A percentile compares a stretch with the other conserved stretches of the same genome.
Evolutionary conservation across 2,113 vertebrate genomes (phyloP).

Genomic region (Nerophis ophidion): DNA sequence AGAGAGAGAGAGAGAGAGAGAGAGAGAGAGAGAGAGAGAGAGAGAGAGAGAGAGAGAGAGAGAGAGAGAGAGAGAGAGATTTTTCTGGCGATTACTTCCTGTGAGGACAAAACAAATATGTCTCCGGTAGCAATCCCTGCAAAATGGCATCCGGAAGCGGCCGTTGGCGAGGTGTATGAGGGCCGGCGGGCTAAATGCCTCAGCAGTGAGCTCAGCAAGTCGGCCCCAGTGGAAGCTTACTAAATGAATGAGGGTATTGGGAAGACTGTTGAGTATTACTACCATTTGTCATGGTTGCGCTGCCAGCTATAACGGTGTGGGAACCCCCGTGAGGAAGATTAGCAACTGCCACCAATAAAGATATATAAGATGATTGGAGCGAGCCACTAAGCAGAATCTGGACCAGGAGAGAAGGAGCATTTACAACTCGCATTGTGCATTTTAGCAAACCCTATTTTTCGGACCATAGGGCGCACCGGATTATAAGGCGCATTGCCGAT

Average conservation of each 20-base stretch:
- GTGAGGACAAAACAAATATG: slow-evolving; percentile 19
- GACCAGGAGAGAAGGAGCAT: slow-evolving; percentile 5
- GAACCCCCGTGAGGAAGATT: slow-evolving; percentile 31
- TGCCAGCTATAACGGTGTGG: slow-evolving; percentile 19
- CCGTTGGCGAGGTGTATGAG: slow-evolving; percentile 5
- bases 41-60: background rate
- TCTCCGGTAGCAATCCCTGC: background rate
- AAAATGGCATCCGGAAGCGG: slow-evolving; percentile 17
- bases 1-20: no score
- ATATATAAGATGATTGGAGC: slow-evolving; percentile 24
- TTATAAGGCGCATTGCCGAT: no score
- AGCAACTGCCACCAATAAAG: slow-evolving; percentile 42
- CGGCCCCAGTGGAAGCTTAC: slow-evolving; percentile 34
- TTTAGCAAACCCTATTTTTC: no score
- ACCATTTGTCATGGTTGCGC: slow-evolving; percentile 32
- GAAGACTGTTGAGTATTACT: slow-evolving; percentile 44
- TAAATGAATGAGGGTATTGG: slow-evolving; percentile 53
- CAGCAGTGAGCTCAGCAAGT: slow-evolving; percentile 22
- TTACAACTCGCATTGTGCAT: background rate
- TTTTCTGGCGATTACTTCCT: slow-evolving; percentile 17
- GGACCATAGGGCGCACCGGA: no score
- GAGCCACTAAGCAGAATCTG: slow-evolving; percentile 10
- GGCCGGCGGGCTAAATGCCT: slow-evolving; percentile 28
- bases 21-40: background rate
- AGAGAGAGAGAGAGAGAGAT: background rate